Conservation (phyloP, 2,113 vertebrate genomes). For the Phrynosoma blainvillii region DNA sequence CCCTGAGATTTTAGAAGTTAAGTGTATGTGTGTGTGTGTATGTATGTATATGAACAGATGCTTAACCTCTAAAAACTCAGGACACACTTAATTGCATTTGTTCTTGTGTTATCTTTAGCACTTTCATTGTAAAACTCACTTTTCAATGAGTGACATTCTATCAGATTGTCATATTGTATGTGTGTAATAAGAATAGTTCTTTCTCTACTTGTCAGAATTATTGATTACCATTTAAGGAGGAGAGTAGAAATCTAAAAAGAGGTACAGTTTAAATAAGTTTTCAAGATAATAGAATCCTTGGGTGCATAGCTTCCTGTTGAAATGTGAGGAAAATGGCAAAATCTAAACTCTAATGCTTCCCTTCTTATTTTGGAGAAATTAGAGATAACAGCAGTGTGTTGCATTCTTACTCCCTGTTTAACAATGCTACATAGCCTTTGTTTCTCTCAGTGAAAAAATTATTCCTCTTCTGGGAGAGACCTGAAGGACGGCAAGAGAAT, state of each 20-base stretch:
- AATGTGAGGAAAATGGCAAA: conserved; percentile 35
- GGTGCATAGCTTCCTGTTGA: conserved; percentile 10
- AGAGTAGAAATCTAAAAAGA: too few species aligned
- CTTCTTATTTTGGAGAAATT: conserved; percentile 23
- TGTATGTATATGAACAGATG: not conserved
- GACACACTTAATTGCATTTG: not conserved
- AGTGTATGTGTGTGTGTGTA: too few species aligned
- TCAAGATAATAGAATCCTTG: not conserved
- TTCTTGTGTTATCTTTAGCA: not conserved
- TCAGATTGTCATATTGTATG: not conserved
- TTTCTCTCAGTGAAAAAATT: conserved; percentile 22
- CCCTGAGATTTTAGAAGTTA: too few species aligned
- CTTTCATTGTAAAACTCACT: conserved; percentile 4
- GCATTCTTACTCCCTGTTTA: conserved; percentile 1
- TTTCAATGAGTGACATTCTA: not conserved
- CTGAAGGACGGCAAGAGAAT: conserved; percentile 1
- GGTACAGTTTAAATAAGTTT: conserved; percentile 14
- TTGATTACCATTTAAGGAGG: not conserved
- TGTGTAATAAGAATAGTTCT: conserved; percentile 13
- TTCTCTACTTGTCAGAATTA: not conserved
- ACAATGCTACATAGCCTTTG: not conserved
- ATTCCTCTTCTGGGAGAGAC: conserved; percentile 17
- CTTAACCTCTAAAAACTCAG: not conserved
- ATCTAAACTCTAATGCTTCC: not conserved
- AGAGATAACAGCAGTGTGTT: conserved; percentile 12